phyloP scores from a whole-genome alignment of 2,113 vertebrate genomes.

The Maccullochella peelii region DNA sequence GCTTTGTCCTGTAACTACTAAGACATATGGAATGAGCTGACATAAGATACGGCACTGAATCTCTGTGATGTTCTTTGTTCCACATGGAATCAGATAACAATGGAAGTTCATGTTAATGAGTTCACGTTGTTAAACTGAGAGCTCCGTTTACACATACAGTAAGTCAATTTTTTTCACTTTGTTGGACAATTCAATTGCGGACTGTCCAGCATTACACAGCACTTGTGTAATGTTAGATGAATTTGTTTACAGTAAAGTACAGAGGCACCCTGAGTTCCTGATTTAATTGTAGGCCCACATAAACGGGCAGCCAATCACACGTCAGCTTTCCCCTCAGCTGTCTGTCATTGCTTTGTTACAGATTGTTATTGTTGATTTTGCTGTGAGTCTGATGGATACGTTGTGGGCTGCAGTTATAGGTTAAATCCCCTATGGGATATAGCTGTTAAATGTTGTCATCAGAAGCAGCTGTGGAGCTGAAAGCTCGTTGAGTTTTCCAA shows the following conservation, averaged over 20 bases:
- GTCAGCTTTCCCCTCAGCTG: slow-evolving; percentile 21
- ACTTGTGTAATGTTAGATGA: background rate
- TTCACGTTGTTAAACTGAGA: slow-evolving; percentile 11
- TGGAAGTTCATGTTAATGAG: slow-evolving; percentile 3
- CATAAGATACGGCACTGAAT: background rate
- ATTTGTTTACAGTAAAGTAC: slow-evolving; percentile 26
- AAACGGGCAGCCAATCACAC: slow-evolving; percentile 25
- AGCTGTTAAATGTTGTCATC: slow-evolving; percentile 53
- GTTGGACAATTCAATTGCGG: background rate
- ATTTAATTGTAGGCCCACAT: slow-evolving; percentile 47
- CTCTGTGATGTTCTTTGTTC: slow-evolving; percentile 8
- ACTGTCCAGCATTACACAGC: background rate
- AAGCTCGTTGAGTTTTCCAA: slow-evolving; percentile 12
- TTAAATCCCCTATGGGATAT: slow-evolving; percentile 46
- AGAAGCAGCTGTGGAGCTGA: slow-evolving; percentile 48
- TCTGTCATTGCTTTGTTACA: slow-evolving; percentile 52
- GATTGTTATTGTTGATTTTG: slow-evolving; percentile 48
- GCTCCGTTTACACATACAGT: too few relatives aligned
- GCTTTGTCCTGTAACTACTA: slow-evolving; percentile 4
- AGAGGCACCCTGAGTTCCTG: slow-evolving; percentile 40
- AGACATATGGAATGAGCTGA: slow-evolving; percentile 19
- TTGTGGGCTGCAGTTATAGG: slow-evolving; percentile 42
- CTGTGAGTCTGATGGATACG: slow-evolving; percentile 31
- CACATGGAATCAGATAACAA: slow-evolving; percentile 7
- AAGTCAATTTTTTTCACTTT: background rate